Evolutionary conservation across 2,113 vertebrate genomes (phyloP), one percentile per base, ranked within the genome.

Genomic region (Procapra przewalskii): DNA sequence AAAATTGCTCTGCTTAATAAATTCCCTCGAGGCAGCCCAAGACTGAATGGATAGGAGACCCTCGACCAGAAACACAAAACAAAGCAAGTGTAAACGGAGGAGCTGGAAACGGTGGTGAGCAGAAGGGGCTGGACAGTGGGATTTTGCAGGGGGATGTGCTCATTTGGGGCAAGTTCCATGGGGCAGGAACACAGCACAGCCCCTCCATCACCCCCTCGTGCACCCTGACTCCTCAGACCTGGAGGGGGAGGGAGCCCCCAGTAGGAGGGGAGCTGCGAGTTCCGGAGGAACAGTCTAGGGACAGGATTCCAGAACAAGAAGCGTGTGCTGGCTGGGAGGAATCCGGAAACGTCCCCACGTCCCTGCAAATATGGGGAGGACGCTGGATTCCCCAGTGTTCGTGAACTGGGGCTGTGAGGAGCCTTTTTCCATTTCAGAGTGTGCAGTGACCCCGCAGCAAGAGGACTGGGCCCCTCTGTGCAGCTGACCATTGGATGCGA

Each of bases 401-500:
- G n/a, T 40, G 31, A 77, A 60, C 62, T 19, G 27, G 36, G 31
- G 12, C 33, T 5, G 27, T 36, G 75, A 75, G 80, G 48, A 33
- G 33, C 77, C 88, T 23, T 48, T 12, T 90, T 36, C 31, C 10
- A 45, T 67, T 50, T 59, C n/a, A 45, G 16, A 83, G 25, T 29
- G 40, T 48, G n/a, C 15, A 17, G 1, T 52, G 57, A 54, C 33
- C 50, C 25, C n/a, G 54, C 29, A 40, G 79, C 33, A 11, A 15
- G n/a, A 82, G 9, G 21, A 23, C 57, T 3, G 7, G 19, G 43
- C 40, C 40, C 3, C 7, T 29, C 84, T 17, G 8, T 17, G 36
- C 45, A 19, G 11, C 13, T 50, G 71, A 40, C 40, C 19, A 0
- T 25, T 8, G 12, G 11, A 25, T 33, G 3, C 2, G 0, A 2